Evolutionary conservation across 2,797 vertebrate species (phyloP), one percentile per base, ranked within the genome.

Genomic region (Brachyalestes nurse): DNA sequence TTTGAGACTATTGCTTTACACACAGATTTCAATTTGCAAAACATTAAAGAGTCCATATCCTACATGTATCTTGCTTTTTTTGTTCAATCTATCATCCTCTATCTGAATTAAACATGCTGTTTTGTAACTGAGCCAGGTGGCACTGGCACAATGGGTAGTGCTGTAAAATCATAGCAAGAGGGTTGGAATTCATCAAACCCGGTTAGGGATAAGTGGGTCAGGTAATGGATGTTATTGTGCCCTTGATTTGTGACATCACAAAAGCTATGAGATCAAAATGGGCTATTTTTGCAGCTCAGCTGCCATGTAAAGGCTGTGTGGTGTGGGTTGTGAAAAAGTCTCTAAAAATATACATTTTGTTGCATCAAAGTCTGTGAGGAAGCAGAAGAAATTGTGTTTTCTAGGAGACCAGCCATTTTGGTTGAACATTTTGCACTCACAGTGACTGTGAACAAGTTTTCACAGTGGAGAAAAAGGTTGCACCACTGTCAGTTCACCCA

Each of bases 401-500:
- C 62, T 10, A 6, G 1, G 38, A 38, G 19, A n/a, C 5, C 1
- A 1, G 10, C 4, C 17, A 3, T n/a, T 25, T 47, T 45, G 5
- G 19, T 9, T 17, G n/a, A 66, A 66, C 17, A 49, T 14, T 69
- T 69, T 47, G 21, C 21, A 8, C 21, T 69, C 2, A 6, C 23
- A 21, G 10, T 58, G 34, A 40, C 40, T 12, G 3, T 28, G n/a
- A 47, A 21, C 58, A 34, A 57, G 49, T 57, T 72, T 72, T 74
- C 75, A 49, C 16, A 62, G 38, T 57, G 8, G 9, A 40, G 65
- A 62, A 76, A 34, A 82, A 66, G 72, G 82, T 72, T 71, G 77
- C 58, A 60, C 60, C 70, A 55, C 66, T 80, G 53, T 72, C 82
- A 49, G 73, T 76, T 79, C 47, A 28, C 78, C 49, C 51, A 79